These are phyloP conservation scores for Epinephelus malabaricus DNA, from an alignment of 2,797 vertebrate species.

Conservation along the genomic window DNA sequence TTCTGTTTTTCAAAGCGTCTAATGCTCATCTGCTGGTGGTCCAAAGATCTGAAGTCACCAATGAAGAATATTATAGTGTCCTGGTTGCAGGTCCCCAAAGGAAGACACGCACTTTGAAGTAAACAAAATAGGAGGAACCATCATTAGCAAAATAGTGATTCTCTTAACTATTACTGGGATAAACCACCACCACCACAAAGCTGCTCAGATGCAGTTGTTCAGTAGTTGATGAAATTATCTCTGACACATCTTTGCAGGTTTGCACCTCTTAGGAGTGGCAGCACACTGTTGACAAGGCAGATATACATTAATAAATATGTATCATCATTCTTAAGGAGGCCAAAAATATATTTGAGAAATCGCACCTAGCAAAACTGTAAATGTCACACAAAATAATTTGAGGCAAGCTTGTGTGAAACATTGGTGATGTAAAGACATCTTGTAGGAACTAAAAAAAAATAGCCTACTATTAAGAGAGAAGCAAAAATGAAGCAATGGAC, in stretches of 20 bases:
- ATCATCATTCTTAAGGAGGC: not conserved
- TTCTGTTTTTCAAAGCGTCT: conserved; percentile 51
- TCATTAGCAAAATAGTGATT: conserved; percentile 22
- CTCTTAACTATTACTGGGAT: conserved; percentile 5
- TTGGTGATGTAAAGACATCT: not conserved
- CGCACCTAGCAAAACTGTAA: not conserved
- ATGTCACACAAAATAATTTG: not conserved
- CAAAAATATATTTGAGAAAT: not conserved
- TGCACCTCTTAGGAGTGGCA: not conserved
- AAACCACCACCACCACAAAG: not conserved
- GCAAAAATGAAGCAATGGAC: not conserved
- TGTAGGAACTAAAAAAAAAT: not conserved
- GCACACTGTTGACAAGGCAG: not conserved
- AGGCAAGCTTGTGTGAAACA: not conserved
- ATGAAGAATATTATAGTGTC: conserved; percentile 9
- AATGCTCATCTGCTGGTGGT: conserved; percentile 22
- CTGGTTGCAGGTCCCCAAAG: conserved; percentile 6
- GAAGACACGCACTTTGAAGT: conserved; percentile 32
- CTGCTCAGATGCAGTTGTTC: not conserved
- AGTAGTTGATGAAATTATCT: not conserved
- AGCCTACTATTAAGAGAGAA: not conserved
- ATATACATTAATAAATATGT: not conserved
- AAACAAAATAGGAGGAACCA: conserved; percentile 44
- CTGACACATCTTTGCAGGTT: not conserved
- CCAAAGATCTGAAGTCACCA: conserved; percentile 35